Base-by-base conservation (phyloP, 2,113 vertebrate genomes). In the Zeus faber region DNA sequence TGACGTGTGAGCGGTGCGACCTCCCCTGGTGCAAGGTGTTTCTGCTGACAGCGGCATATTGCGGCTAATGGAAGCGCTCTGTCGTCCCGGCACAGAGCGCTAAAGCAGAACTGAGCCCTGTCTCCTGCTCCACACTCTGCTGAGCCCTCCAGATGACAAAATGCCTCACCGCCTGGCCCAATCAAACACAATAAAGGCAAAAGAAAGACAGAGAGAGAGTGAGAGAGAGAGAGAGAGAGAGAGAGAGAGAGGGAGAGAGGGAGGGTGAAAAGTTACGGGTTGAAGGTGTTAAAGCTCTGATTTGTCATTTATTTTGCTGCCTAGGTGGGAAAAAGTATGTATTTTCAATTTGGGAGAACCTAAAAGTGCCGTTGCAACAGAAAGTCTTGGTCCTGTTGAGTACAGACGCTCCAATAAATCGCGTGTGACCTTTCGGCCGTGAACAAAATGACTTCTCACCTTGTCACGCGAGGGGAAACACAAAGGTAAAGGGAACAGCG, bases 21-120 rank as follows among this genome's bases (percentile, higher is more conserved):
- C 76, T 54, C 58, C 65, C 33, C 23, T 13, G 27, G 76, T 11
- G 66, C 50, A 35, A 47, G 67, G 71, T 74, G 81, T 80, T 84
- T 83, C 64, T 86, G 85, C 83, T 87, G 86, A 87, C 80, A 83
- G 71, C 72, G 82, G 67, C 77, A 79, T 85, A 85, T 87, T 85
- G 71, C 64, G 78, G 71, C 76, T 89, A 89, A 86, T 88, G 80
- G 75, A 77, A 79, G 54, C 77, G 56, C 70, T 76, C 65, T 79
- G 72, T 79, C 25, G 77, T 79, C 76, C 62, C 68, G 49, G 51
- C 72, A 82, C 70, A 57, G 65, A 62, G 67, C 81, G 62, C 58
- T 65, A 82, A 84, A 82, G 82, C 83, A 78, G 77, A 87, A 84
- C 84, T 74, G 81, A 84, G 70, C 58, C 72, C 68, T 84, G 83